A percentile compares a stretch with the other conserved stretches of the same genome.
Conservation (phyloP, 2,113 vertebrate genomes). For the Brachypodius melanocephalos region DNA sequence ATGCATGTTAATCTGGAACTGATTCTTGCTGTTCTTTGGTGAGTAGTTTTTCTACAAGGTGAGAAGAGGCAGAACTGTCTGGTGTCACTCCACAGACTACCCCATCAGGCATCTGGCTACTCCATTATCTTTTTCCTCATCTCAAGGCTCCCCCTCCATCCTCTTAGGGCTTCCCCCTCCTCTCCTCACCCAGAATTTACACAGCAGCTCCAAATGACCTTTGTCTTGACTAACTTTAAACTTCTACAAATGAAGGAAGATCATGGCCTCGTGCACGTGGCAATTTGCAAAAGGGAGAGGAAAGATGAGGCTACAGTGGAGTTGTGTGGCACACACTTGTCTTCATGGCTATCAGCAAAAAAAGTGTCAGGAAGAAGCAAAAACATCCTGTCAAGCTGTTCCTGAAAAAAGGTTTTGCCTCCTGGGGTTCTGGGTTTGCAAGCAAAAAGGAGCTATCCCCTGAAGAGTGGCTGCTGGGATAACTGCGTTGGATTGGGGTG, state of each 20-base stretch:
- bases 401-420: background rate
- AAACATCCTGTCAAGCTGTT: background rate
- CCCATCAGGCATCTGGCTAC: background rate
- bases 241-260: background rate
- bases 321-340: background rate
- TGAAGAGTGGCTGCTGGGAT: background rate
- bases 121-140: background rate
- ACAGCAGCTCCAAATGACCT: background rate
- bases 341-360: background rate
- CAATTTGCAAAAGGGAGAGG: background rate
- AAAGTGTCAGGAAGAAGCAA: background rate
- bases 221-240: background rate
- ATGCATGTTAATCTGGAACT: background rate
- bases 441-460: background rate
- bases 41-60: background rate
- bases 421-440: background rate
- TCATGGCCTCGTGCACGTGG: background rate
- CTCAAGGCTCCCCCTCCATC: background rate
- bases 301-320: background rate
- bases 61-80: background rate
- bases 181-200: background rate
- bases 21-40: background rate
- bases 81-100: background rate
- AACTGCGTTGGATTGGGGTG: background rate
- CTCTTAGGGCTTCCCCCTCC: background rate